A percentile compares a stretch with the other conserved stretches of the same genome.
Evolutionary conservation across 2,797 vertebrate species (phyloP).

Genomic region (Erithacus rubecula): DNA sequence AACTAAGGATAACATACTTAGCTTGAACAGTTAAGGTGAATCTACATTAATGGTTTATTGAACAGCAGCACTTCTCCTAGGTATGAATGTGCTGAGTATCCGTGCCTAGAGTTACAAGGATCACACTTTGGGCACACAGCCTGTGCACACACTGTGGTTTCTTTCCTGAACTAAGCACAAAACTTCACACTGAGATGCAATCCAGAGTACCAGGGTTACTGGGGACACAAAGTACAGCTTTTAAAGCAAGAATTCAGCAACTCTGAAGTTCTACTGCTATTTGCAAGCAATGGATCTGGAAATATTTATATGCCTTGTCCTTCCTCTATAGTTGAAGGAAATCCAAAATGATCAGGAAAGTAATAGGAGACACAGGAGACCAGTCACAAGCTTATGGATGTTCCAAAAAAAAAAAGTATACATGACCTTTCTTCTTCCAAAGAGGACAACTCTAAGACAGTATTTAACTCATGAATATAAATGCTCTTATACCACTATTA

Average conservation of each 20-base stretch:
- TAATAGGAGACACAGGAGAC: not conserved
- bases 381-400: not conserved
- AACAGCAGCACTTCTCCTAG: not conserved
- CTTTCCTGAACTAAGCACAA: not conserved
- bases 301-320: not conserved
- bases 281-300: not conserved
- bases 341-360: not conserved
- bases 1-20: not conserved
- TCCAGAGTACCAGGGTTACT: not conserved
- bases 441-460: not conserved
- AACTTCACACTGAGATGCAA: not conserved
- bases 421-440: not conserved
- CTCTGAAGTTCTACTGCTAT: not conserved
- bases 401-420: not conserved
- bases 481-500: not conserved
- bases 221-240: not conserved
- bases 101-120: not conserved
- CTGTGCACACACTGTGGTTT: not conserved
- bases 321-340: not conserved
- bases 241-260: not conserved
- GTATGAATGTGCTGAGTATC: not conserved
- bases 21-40: not conserved
- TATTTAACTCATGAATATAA: not conserved
- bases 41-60: fast-evolving
- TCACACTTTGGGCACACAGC: not conserved